phyloP scores from a whole-genome alignment of 2,888 invertebrate genomes.

The Drosophila subsilvestris region DNA sequence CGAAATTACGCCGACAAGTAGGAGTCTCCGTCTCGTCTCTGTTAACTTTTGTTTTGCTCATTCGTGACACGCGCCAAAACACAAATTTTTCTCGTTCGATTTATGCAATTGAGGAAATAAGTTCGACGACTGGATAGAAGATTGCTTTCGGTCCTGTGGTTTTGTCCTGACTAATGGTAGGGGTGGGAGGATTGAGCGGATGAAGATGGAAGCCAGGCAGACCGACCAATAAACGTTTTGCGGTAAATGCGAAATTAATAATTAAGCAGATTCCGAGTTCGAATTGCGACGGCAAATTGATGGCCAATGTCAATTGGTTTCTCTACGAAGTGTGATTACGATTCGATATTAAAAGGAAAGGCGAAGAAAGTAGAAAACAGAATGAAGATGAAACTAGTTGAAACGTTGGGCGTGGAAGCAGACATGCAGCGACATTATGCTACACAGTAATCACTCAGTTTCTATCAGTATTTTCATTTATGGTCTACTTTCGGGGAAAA shows the following conservation, averaged over 20 bases:
- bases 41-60: constrained; percentile 55
- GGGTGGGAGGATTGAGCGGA: constrained; percentile 4
- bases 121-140: constrained; percentile 42
- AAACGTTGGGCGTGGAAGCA: too few relatives aligned
- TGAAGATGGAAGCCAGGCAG: constrained; percentile 14
- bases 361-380: not conserved
- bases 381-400: not conserved
- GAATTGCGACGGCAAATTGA: constrained; percentile 30
- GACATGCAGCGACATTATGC: too few relatives aligned
- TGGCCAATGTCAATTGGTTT: constrained; percentile 52
- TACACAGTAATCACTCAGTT: not conserved
- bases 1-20: constrained; percentile 46
- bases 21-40: constrained; percentile 13
- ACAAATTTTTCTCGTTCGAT: constrained; percentile 76
- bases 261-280: constrained; percentile 59
- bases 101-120: constrained; percentile 79
- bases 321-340: constrained; percentile 41
- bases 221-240: constrained; percentile 70
- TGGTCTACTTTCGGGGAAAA: too few relatives aligned
- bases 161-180: constrained; percentile 1
- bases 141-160: constrained; percentile 41
- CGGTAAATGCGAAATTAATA: constrained; percentile 79
- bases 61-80: constrained; percentile 75
- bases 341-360: not conserved
- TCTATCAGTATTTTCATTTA: not conserved